Evolutionary conservation across 2,797 vertebrate genomes (phyloP).

Genomic region (Poeciliopsis paucimaculata): DNA sequence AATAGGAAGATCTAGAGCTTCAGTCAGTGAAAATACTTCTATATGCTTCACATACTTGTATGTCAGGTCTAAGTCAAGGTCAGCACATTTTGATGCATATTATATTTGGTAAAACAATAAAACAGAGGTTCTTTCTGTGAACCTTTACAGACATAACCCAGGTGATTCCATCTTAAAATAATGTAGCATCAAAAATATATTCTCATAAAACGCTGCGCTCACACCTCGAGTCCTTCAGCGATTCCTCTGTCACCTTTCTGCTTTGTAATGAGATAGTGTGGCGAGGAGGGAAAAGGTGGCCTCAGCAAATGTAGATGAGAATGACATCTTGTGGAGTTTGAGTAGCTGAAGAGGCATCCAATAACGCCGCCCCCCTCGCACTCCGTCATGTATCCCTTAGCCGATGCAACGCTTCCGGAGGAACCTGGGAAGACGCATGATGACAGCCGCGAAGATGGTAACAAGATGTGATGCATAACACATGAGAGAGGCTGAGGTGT

Average conservation of each 20-base stretch:
- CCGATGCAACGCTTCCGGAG: constrained; percentile 56
- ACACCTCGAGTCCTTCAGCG: constrained; percentile 39
- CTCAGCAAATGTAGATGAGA: constrained; percentile 67
- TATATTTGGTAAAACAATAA: constrained; percentile 25
- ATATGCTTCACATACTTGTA: background rate
- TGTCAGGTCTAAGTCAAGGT: constrained; percentile 27
- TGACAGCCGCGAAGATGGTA: constrained; percentile 75
- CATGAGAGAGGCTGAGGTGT: constrained; percentile 76
- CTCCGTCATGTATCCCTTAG: constrained; percentile 53
- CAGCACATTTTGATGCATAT: constrained; percentile 35
- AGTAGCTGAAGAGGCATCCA: constrained; percentile 69
- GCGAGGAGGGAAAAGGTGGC: constrained; percentile 23
- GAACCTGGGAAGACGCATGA: constrained; percentile 60
- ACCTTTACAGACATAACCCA: constrained; percentile 60
- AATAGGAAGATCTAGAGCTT: background rate
- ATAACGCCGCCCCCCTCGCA: constrained; percentile 35
- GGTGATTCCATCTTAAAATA: constrained; percentile 55
- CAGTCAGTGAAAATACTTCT: background rate
- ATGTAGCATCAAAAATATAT: constrained; percentile 61
- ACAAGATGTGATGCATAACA: constrained; percentile 82
- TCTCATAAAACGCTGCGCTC: constrained; percentile 34
- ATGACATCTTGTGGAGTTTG: constrained; percentile 73
- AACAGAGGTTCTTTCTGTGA: constrained; percentile 46
- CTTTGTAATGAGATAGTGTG: constrained; percentile 67
- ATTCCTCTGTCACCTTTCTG: constrained; percentile 46